Base-by-base conservation (phyloP, 2,797 vertebrate genomes). In the Erethizon dorsatum region DNA sequence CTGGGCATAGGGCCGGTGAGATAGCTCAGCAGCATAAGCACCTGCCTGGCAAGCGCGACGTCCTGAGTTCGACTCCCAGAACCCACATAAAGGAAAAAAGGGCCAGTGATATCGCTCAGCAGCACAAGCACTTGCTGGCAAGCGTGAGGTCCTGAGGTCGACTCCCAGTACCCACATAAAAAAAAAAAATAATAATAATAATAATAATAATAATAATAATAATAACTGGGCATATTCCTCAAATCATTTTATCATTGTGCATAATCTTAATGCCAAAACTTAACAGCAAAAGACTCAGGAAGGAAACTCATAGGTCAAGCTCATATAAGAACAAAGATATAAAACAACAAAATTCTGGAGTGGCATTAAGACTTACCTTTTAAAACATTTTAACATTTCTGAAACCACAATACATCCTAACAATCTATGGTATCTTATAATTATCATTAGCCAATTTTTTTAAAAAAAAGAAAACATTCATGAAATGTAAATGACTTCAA, bases 221-320 rank as follows among this genome's bases (percentile, higher is more conserved):
- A 65, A 79, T 79, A 94, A 41, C 13, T 45, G 11, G 28, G 14
- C 52, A 69, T 9, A 69, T 87, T 69, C 57, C 10, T 78, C 69
- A 56, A 45, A 22, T 95, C 54, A 80, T 57, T 80, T 84, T 75
- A 65, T 86, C 59, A 78, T 28, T 59, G 56, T 50, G 41, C 2
- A 50, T 47, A 78, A 24, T 50, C 50, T 67, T 18, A 78, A 61
- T 11, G 45, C 3, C 45, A 89, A 94, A 94, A 65, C 28, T 7
- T 91, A 59, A 94, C 57, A 94, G 92, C 47, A 78, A 95, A 77
- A 78, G 67, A 90, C 90, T 59, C 52, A 93, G 37, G 85, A 91
- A 96, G n/a, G n/a, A 91, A 86, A 93, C 63, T 0, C 45, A 9
- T 63, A 82, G 83, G 57, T 50, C 41, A 85, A 47, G 65, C 59